A percentile compares a stretch with the other conserved stretches of the same genome.
Evolutionary conservation across 2,113 vertebrate genomes (phyloP).

Genomic region (Sterrhoptilus dennistouni): DNA sequence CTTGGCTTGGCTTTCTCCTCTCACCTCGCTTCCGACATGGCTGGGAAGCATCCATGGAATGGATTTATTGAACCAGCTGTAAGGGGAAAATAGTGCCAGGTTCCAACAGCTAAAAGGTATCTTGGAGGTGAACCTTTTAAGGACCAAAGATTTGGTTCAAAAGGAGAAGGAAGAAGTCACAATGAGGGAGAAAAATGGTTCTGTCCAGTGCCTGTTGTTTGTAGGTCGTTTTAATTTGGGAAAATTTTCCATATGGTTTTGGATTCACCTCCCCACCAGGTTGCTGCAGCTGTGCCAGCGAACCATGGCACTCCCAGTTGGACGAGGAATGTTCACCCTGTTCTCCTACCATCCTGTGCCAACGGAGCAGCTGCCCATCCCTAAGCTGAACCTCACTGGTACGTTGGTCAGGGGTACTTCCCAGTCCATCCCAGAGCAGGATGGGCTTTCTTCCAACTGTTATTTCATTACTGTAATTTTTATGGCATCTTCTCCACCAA

Average conservation of each 20-base stretch:
- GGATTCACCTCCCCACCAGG: conserved; percentile 64
- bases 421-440: not conserved
- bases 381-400: conserved; percentile 96
- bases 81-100: not conserved
- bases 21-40: fast-evolving
- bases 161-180: not conserved
- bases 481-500: not conserved
- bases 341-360: conserved; percentile 96
- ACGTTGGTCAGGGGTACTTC: not conserved
- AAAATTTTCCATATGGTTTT: not conserved
- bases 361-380: conserved; percentile 92
- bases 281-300: conserved; percentile 93
- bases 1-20: conserved; percentile 8
- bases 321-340: conserved; percentile 95
- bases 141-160: not conserved
- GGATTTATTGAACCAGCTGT: not conserved
- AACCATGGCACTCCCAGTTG: conserved; percentile 94
- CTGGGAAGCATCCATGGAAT: not conserved
- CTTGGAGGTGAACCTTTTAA: not conserved
- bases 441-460: not conserved
- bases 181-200: fast-evolving
- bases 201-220: not conserved
- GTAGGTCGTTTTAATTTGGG: not conserved
- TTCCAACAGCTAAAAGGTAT: not conserved
- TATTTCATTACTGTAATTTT: not conserved